Conservation (phyloP, 2,113 vertebrate species). For the Zingel zingel region DNA sequence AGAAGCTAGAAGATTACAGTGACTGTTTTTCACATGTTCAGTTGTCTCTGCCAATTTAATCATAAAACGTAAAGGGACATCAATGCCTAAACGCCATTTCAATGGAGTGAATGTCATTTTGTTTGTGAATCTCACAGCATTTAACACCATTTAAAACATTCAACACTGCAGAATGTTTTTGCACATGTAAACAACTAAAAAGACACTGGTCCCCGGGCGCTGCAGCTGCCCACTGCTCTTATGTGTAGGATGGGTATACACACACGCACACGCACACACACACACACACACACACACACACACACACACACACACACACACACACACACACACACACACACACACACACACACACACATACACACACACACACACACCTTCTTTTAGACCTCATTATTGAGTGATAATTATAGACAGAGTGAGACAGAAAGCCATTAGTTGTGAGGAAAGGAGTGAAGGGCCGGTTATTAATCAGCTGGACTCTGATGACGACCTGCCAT, state of each 20-base stretch:
- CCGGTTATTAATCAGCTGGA: slow-evolving; percentile 78
- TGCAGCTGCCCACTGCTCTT: too few species aligned
- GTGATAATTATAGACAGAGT: slow-evolving; percentile 82
- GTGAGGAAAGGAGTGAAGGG: slow-evolving; percentile 74
- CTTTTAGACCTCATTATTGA: slow-evolving; percentile 78
- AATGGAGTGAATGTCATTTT: too few species aligned
- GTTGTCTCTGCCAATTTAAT: background rate
- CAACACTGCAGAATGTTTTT: background rate
- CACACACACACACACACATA: slow-evolving; percentile 21
- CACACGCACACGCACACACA: slow-evolving; percentile 9
- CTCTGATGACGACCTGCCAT: slow-evolving; percentile 76
- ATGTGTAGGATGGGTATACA: too few species aligned
- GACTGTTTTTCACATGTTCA: slow-evolving; percentile 1
- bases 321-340: slow-evolving; percentile 19
- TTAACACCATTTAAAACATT: too few species aligned
- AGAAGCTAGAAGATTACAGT: slow-evolving; percentile 17
- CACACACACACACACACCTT: slow-evolving; percentile 26
- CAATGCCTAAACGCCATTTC: too few species aligned
- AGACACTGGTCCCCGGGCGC: too few species aligned
- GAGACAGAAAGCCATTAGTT: slow-evolving; percentile 74
- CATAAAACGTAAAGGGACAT: too few species aligned
- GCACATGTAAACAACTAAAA: background rate
- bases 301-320: slow-evolving; percentile 24
- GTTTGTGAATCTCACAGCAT: too few species aligned
- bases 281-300: background rate